phyloP scores from a whole-genome alignment of 2,113 vertebrate species.

The Nerophis ophidion region DNA sequence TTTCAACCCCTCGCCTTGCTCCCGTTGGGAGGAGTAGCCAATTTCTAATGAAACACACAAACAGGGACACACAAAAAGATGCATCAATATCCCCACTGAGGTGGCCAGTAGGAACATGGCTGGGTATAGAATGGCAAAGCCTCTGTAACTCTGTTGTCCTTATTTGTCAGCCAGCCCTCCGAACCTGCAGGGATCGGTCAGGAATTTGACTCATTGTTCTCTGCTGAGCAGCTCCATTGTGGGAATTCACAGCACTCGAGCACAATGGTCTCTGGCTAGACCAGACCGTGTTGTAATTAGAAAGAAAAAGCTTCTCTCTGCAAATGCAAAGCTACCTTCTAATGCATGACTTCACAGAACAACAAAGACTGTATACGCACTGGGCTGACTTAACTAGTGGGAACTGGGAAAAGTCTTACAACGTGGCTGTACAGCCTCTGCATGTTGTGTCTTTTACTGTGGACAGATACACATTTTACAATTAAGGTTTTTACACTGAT shows the following conservation, averaged over 20 bases:
- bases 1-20: constrained; percentile 42
- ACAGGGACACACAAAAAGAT: constrained; percentile 35
- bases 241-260: constrained; percentile 59
- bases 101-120: constrained; percentile 57
- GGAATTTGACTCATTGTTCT: constrained; percentile 74
- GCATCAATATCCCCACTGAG: constrained; percentile 46
- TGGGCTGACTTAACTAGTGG: constrained; percentile 28
- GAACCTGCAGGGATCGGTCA: constrained; percentile 62
- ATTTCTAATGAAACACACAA: constrained; percentile 30
- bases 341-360: constrained; percentile 70
- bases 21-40: constrained; percentile 58
- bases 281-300: constrained; percentile 61
- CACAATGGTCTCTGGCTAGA: constrained; percentile 59
- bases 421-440: constrained; percentile 23
- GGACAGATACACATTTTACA: neutral
- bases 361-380: constrained; percentile 54
- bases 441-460: constrained; percentile 24
- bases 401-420: constrained; percentile 42
- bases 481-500: too few relatives aligned
- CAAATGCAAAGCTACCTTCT: constrained; percentile 51
- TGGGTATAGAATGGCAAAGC: constrained; percentile 61
- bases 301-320: constrained; percentile 54
- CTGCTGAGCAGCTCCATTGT: constrained; percentile 62
- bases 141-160: constrained; percentile 63
- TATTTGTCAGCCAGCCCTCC: constrained; percentile 50